Conservation (phyloP, 2,113 vertebrate genomes). For the Scytalopus superciliaris region DNA sequence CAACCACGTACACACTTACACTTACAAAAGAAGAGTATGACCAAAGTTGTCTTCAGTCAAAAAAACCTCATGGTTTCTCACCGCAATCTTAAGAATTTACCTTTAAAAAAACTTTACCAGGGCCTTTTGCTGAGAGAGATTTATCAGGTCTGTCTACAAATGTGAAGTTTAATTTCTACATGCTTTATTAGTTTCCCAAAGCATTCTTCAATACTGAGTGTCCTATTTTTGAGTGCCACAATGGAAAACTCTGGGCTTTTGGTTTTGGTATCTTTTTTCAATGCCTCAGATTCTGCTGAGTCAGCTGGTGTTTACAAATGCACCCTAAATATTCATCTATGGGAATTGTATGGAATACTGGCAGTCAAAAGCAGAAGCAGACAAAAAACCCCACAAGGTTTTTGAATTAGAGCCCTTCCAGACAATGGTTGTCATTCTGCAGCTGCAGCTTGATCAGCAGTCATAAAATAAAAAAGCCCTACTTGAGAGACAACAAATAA, state of each 20-base stretch:
- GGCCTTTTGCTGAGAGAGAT: background rate
- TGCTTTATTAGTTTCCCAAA: background rate
- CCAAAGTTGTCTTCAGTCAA: background rate
- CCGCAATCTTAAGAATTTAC: background rate
- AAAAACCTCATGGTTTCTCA: background rate
- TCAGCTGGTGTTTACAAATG: background rate
- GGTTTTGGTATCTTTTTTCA: background rate
- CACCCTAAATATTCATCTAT: background rate
- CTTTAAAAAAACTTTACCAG: background rate
- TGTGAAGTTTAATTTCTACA: background rate
- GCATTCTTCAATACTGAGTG: background rate
- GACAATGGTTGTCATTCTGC: background rate
- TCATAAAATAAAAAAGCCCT: background rate
- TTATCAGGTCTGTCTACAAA: background rate
- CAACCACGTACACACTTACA: background rate
- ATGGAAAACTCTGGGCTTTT: background rate
- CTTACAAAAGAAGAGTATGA: background rate
- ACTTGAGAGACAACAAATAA: background rate
- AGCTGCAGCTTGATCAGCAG: background rate
- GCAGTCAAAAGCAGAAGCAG: background rate
- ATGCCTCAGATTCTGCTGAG: background rate
- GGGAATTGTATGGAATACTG: background rate
- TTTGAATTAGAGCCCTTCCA: background rate
- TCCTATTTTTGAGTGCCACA: background rate
- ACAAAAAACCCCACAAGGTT: background rate